phyloP scores from a whole-genome alignment of 1,140 invertebrate genomes.

The Lasioglossum albipes region DNA sequence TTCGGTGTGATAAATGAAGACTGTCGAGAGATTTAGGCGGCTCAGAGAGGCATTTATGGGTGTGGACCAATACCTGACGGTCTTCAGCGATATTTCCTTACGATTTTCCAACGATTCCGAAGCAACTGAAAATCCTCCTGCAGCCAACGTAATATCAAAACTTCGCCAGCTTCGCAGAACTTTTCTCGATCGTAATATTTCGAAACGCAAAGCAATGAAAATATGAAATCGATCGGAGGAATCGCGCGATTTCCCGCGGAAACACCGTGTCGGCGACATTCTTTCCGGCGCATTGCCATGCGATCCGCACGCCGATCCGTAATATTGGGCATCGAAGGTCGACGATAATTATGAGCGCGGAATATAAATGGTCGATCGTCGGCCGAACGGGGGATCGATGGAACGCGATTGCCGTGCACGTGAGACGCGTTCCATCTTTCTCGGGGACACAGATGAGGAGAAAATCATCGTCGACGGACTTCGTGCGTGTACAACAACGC shows the following conservation, averaged over 20 bases:
- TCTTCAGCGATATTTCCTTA: no score
- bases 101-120: no score
- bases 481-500: no score
- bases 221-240: not conserved
- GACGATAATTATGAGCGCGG: conserved; percentile 58
- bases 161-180: no score
- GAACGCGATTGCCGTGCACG: conserved; percentile 52
- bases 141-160: no score
- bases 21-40: no score
- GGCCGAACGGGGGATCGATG: conserved; percentile 40
- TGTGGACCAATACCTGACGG: no score
- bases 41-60: no score
- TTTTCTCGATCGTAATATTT: no score
- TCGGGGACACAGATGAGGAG: not conserved
- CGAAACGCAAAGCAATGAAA: no score
- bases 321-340: conserved; percentile 60
- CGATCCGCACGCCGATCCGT: conserved; percentile 43
- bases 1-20: no score
- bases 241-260: conserved; percentile 31
- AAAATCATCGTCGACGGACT: conserved; percentile 1
- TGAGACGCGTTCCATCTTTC: conserved; percentile 28
- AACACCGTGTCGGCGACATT: conserved; percentile 12
- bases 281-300: conserved; percentile 51
- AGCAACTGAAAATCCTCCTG: no score
- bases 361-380: conserved; percentile 62